Evolutionary conservation across 2,113 vertebrate species (phyloP), one percentile per base, ranked within the genome.

Genomic region (Phyllopteryx taeniolatus): DNA sequence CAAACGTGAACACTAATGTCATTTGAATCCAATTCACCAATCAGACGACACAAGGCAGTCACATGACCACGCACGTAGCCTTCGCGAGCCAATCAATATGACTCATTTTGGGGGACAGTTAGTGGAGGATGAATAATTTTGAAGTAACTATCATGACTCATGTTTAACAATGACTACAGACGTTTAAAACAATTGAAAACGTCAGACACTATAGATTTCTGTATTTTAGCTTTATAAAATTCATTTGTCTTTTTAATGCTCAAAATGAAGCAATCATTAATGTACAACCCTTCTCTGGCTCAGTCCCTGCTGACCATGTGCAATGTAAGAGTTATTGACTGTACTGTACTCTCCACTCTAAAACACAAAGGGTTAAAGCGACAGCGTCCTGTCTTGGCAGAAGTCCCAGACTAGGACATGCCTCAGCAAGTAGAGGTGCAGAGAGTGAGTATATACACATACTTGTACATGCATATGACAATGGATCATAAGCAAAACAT

Each of bases 391-490:
- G 86, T 73, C 79, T 91, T 96, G 95, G 95, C 94, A 87, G 82
- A 69, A 66, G 85, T 95, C 94, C 94, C 94, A 91, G 93, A 90
- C 85, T 72, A 90, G 91, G 92, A 89, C 93, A 93, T 91, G 94
- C 91, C 91, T 91, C 91, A 91, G 93, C 94, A 92, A 79, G 88
- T 85, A 90, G 92, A 94, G 89, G 87, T 94, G 82, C 90, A 94
- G 93, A 95, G 92, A 92, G 66, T 85, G 83, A 95, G 94, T 85
- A 91, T 83, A 84, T 91, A 88, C 89, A 67, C 67, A 70, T 31
- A 60, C 59, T 15, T 67, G 13, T 33, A 60, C 49, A 59, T 31
- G 17, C 46, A 22, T 12, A 20, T 66, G 22, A 66, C 44, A 46
- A 31, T 44, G 43, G 43, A 27, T 47, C n/a, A 27, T 47, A n/a